Evolutionary conservation across 2,113 vertebrate species (phyloP).

Genomic region (Cephalopholis sonnerati): DNA sequence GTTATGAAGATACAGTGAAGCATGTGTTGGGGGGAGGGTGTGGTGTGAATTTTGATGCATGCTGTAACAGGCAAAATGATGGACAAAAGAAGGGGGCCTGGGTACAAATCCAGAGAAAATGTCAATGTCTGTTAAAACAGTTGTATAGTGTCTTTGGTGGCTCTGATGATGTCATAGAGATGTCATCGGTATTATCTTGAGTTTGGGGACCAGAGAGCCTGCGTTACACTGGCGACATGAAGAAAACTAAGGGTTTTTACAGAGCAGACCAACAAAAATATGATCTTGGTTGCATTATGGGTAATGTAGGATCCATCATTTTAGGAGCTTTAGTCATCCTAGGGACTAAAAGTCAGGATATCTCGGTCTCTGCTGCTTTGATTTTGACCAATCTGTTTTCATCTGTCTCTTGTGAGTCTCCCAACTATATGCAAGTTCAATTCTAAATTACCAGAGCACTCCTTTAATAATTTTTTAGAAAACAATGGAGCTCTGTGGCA

Average conservation of each 20-base stretch:
- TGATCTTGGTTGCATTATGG: background rate
- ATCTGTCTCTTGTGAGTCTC: background rate
- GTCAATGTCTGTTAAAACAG: background rate
- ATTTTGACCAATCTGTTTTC: background rate
- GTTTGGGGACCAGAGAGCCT: background rate
- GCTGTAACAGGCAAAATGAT: too few relatives aligned
- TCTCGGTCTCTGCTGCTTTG: background rate
- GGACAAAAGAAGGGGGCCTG: too few relatives aligned
- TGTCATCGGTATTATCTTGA: background rate
- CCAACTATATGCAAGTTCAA: too few relatives aligned
- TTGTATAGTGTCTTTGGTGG: background rate
- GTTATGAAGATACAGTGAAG: too few relatives aligned
- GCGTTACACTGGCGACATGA: background rate
- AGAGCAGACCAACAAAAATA: background rate
- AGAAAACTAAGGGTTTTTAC: background rate
- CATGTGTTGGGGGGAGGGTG: too few relatives aligned
- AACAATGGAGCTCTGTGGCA: background rate
- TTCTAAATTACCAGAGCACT: background rate
- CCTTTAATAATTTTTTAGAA: background rate
- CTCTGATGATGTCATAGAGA: background rate
- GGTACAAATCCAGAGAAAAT: too few relatives aligned
- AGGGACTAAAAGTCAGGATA: background rate
- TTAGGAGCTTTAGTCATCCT: too few relatives aligned
- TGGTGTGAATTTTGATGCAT: too few relatives aligned
- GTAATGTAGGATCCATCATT: background rate